Evolutionary conservation across 2,113 vertebrate species (phyloP).

Genomic region (Phalacrocorax carbo): DNA sequence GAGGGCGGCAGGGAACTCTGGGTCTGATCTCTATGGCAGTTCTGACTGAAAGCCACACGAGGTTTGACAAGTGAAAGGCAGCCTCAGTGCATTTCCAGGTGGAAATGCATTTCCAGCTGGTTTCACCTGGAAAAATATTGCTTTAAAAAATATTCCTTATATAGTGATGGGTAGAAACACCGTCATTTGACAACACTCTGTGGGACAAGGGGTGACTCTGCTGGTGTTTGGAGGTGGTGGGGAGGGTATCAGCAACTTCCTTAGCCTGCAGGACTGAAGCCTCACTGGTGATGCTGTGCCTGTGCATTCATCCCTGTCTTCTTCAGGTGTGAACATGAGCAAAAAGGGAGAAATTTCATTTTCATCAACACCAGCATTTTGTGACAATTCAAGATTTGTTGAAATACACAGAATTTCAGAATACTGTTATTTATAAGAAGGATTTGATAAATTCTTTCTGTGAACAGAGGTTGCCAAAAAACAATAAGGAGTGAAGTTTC

Average conservation of each 20-base stretch:
- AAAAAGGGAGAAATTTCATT: not conserved
- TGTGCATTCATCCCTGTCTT: not conserved
- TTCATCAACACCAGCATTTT: accelerated
- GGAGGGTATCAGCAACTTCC: not conserved
- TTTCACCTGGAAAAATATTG: not conserved
- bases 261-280: not conserved
- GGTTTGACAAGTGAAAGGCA: not conserved
- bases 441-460: not conserved
- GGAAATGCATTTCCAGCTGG: not conserved
- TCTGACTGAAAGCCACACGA: not conserved
- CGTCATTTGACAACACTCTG: not conserved
- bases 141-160: not conserved
- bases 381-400: not conserved
- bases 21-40: not conserved
- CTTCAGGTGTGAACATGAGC: not conserved
- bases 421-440: not conserved
- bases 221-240: not conserved
- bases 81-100: not conserved
- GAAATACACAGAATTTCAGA: not conserved
- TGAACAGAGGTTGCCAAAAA: not conserved
- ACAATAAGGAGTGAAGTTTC: not conserved
- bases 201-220: accelerated
- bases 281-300: not conserved
- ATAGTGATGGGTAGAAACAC: not conserved
- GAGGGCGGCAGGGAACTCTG: not conserved